phyloP scores from a whole-genome alignment of 2,888 invertebrate genomes.

The Drosophila borborema region DNA sequence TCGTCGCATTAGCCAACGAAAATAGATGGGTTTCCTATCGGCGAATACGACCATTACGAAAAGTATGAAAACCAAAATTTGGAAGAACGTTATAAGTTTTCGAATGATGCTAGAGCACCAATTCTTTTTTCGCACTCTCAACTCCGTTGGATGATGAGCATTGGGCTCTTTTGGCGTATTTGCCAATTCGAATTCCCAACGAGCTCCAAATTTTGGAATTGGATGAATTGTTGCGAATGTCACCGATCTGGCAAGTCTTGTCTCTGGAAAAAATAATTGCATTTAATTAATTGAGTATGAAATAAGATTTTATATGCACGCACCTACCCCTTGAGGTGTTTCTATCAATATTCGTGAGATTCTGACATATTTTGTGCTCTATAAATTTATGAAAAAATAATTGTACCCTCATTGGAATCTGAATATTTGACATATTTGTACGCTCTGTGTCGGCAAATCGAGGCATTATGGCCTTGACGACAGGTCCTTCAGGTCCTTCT shows the following conservation, averaged over 20 bases:
- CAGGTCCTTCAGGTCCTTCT: too few species aligned
- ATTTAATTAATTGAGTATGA: not conserved
- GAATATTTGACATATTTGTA: not conserved
- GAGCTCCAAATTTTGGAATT: not conserved
- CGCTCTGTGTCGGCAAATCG: not conserved
- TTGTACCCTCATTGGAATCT: not conserved
- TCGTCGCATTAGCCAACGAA: constrained; percentile 3
- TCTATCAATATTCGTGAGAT: not conserved
- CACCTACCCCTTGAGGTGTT: not conserved
- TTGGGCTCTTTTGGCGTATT: not conserved
- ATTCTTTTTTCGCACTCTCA: too few species aligned
- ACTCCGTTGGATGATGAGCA: too few species aligned
- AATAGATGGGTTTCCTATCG: constrained; percentile 2
- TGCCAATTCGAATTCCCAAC: not conserved
- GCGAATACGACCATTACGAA: not conserved
- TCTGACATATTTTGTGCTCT: not conserved
- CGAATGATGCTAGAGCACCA: not conserved
- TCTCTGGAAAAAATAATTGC: not conserved
- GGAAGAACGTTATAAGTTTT: not conserved
- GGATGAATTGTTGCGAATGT: not conserved
- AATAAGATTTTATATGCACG: not conserved
- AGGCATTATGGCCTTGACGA: not conserved
- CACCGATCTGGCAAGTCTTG: rapidly evolving
- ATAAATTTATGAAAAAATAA: too few species aligned
- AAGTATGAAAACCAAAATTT: not conserved